Evolutionary conservation across 2,888 invertebrate species (phyloP).

Genomic region (Euzetes globulus): DNA sequence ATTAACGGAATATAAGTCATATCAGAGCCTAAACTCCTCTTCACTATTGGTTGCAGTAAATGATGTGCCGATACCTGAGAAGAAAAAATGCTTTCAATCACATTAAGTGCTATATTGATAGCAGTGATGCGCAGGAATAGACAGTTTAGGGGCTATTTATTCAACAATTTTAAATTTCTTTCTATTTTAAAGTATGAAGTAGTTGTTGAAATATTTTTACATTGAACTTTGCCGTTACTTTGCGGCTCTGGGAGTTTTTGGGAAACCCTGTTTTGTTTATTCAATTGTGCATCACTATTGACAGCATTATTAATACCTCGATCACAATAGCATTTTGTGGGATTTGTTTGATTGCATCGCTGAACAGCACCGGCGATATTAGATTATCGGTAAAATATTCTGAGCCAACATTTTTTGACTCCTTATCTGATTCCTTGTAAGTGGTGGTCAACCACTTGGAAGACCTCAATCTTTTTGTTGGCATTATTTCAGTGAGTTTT

Average conservation of each 20-base stretch:
- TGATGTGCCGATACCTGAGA: constrained; percentile 44
- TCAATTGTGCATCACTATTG: no score
- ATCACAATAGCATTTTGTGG: constrained; percentile 80
- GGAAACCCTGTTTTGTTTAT: no score
- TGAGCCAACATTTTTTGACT: constrained; percentile 62
- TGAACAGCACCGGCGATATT: constrained; percentile 83
- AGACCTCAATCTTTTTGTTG: constrained; percentile 67
- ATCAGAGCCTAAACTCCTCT: background rate
- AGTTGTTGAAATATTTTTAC: no score
- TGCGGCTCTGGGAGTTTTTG: no score
- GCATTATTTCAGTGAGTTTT: constrained; percentile 67
- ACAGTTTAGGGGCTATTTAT: no score
- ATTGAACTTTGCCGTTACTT: no score
- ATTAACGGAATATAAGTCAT: constrained; percentile 15
- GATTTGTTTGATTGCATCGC: constrained; percentile 68
- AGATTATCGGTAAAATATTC: constrained; percentile 95
- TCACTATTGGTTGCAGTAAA: background rate
- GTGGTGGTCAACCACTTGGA: constrained; percentile 86
- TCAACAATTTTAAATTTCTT: no score
- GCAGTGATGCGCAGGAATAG: no score
- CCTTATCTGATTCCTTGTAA: constrained; percentile 73
- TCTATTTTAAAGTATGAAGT: no score
- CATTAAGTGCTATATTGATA: constrained; percentile 85
- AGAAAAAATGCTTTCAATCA: constrained; percentile 67
- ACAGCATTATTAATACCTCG: constrained; percentile 59